phyloP scores from a whole-genome alignment of 2,888 invertebrate species.

The Lymantria dispar region DNA sequence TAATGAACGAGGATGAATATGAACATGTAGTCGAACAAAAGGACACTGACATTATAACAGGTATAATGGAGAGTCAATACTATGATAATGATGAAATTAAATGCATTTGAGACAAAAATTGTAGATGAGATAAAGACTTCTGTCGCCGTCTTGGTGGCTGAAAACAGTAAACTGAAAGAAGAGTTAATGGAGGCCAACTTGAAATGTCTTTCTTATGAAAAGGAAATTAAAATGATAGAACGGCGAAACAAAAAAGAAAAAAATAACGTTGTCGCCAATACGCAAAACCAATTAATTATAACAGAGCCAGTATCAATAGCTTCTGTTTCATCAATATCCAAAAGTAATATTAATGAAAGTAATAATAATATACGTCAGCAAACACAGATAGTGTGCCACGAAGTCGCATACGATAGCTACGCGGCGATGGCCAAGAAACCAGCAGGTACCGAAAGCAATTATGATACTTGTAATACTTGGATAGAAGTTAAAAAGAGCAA shows the following conservation, averaged over 20 bases:
- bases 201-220: no score
- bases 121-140: background rate
- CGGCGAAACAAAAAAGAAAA: background rate
- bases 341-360: no score
- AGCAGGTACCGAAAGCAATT: background rate
- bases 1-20: no score
- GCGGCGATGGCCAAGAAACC: conserved; percentile 3
- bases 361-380: no score
- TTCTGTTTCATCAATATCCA: no score
- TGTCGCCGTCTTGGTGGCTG: background rate
- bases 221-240: no score
- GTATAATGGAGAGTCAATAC: background rate
- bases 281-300: background rate
- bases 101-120: background rate
- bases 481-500: conserved; percentile 4
- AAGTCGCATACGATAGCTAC: background rate
- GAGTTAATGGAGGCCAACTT: no score
- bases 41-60: background rate
- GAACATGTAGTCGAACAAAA: background rate
- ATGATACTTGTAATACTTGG: background rate
- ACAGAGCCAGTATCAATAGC: background rate
- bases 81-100: background rate
- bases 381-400: background rate
- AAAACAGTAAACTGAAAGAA: no score
- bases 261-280: background rate